Evolutionary conservation across 1,140 invertebrate species (phyloP), one percentile per base, ranked within the genome.

Genomic region (Homarus americanus): DNA sequence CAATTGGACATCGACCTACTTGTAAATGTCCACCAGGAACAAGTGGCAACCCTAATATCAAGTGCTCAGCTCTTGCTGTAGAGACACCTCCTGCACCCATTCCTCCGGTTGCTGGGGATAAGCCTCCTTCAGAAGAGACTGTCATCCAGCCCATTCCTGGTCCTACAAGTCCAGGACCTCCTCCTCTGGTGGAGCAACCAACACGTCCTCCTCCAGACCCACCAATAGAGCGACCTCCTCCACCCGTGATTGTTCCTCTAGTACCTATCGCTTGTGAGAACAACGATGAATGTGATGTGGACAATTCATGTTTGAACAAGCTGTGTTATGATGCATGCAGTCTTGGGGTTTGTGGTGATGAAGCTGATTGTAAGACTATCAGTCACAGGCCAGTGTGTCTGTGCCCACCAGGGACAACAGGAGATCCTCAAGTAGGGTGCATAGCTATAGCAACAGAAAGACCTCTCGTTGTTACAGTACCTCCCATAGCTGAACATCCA

Each of bases 281-380:
- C 80, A 92, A 92, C 40, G 88, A 92, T 95, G 97, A 98, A 95
- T 98, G 98, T 95, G 96, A 97, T 91, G 96, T 96, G 94, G 97
- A 98, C 94, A 97, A 97, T 95, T 97, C 97, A 93, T 98, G 98
- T 95, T 96, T 98, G 94, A 97, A 96, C 93, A 95, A 96, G 93
- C 95, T 96, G 94, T 98, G 98, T 94, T 96, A 97, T 94, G 96
- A 96, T 0, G 97, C 97, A 38, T 98, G 97, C 93, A 96, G 96
- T 10, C 75, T 92, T 24, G 92, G 90, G 36, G 93, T 94, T 40
- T 95, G 94, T 93, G 94, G 94, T 32, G 91, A 92, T 32, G 94
- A 94, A 85, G 93, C 94, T 28, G 91, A 93, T 34, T 94, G 94
- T 78, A 73, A 83, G 66, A 92, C 93, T 32, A 80, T 91, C 15